These are phyloP conservation scores for Siniperca knerii DNA, from an alignment of 2,113 vertebrate species.

Conservation along the genomic window DNA sequence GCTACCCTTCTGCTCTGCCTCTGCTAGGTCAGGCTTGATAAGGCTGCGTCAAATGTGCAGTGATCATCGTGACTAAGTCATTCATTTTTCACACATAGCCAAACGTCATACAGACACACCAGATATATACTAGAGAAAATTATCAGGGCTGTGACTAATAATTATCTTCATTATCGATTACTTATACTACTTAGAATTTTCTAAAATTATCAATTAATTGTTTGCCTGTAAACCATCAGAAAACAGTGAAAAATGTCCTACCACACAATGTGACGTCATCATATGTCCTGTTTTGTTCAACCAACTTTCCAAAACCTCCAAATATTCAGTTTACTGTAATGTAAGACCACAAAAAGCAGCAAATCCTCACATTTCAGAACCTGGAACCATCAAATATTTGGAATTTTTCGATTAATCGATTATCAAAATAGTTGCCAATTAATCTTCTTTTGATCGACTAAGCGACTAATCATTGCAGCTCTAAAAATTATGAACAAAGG, in stretches of 20 bases:
- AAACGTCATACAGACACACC: background rate
- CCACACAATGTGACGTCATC: too few relatives aligned
- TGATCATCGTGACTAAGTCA: constrained; percentile 23
- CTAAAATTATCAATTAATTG: background rate
- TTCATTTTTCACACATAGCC: constrained; percentile 1
- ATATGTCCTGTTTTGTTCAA: background rate
- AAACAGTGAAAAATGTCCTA: background rate
- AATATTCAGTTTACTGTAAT: background rate
- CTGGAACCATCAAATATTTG: background rate
- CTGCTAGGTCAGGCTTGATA: constrained; percentile 19
- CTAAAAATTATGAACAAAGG: background rate
- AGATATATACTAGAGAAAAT: background rate
- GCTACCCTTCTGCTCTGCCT: constrained; percentile 30
- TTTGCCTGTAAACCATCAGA: background rate
- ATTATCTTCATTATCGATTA: constrained; percentile 9
- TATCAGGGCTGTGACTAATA: background rate
- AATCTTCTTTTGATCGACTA: background rate
- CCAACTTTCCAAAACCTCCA: background rate
- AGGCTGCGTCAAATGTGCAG: constrained; percentile 41
- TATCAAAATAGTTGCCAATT: background rate
- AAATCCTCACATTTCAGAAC: background rate
- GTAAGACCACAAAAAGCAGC: background rate
- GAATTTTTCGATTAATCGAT: background rate
- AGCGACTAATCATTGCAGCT: background rate
- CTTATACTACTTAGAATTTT: background rate